A percentile compares a stretch with the other conserved stretches of the same genome.
Conservation (phyloP, 2,113 vertebrate genomes). For the Synodontis membranacea region DNA sequence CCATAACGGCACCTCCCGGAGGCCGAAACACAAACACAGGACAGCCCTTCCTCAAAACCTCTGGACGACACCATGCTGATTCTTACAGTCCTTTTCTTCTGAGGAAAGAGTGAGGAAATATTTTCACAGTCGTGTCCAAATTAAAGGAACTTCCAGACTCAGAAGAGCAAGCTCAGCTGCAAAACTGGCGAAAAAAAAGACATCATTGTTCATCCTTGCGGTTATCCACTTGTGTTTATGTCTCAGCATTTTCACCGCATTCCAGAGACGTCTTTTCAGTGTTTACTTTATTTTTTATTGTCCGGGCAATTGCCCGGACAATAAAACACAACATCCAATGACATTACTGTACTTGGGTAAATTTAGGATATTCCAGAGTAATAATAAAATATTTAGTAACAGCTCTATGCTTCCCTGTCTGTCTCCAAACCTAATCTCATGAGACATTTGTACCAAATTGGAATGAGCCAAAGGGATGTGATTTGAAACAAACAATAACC, state of each 20-base stretch:
- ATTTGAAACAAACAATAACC: not conserved
- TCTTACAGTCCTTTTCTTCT: slow-evolving; percentile 17
- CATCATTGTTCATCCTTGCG: not conserved
- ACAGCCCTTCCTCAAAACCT: slow-evolving; percentile 59
- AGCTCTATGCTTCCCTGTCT: not conserved
- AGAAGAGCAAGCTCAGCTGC: not conserved
- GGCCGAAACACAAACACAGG: slow-evolving; percentile 19
- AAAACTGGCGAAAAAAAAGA: slow-evolving; percentile 3
- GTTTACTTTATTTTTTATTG: too few species aligned
- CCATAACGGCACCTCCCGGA: slow-evolving; percentile 22
- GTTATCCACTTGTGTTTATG: not conserved
- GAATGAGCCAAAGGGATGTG: not conserved
- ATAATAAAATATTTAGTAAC: not conserved
- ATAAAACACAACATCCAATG: not conserved
- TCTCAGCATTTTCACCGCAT: not conserved
- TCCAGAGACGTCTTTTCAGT: not conserved
- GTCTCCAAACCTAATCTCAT: not conserved
- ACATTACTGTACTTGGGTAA: not conserved
- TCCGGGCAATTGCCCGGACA: not conserved
- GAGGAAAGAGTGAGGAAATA: slow-evolving; percentile 6
- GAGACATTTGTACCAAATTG: not conserved
- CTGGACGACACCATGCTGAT: slow-evolving; percentile 69
- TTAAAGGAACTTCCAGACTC: not conserved
- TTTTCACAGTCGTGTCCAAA: not conserved
- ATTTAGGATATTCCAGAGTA: not conserved